Percentiles rank a stretch among this genome's conserved stretches.
Conservation (phyloP, 2,113 vertebrate species). For the Nettapus auritus region DNA sequence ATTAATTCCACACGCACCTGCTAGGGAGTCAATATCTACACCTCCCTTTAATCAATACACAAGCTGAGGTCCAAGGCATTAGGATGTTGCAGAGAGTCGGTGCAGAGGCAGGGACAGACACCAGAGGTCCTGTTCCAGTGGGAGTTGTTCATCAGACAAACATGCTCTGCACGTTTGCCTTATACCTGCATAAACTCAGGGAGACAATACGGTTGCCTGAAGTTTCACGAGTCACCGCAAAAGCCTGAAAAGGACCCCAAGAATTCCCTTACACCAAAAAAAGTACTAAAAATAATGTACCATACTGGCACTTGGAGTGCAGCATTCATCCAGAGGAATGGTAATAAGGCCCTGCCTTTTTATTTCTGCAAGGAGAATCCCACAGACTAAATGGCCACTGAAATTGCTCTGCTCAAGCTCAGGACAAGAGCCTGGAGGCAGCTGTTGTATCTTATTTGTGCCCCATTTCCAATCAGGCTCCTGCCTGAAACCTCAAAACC, state of each 20-base stretch:
- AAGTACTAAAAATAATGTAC: neutral
- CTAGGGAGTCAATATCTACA: neutral
- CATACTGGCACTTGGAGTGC: neutral
- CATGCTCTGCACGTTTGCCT: neutral
- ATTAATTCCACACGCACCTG: conserved; percentile 5
- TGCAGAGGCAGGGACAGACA: neutral
- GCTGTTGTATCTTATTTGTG: conserved; percentile 16
- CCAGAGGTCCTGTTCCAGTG: neutral
- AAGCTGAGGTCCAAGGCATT: neutral
- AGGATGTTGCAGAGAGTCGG: neutral
- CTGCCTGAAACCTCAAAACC: conserved; percentile 50
- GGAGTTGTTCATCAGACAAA: neutral
- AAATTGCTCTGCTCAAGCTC: neutral
- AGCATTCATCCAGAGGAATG: neutral
- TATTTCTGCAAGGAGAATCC: neutral
- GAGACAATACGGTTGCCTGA: neutral
- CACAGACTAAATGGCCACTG: neutral
- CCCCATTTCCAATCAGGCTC: conserved; percentile 2
- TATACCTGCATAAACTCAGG: neutral
- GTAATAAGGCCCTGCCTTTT: neutral
- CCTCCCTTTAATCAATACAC: neutral
- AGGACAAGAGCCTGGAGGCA: neutral
- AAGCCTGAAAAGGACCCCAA: neutral
- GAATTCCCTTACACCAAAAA: neutral
- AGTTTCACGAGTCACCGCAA: neutral